Evolutionary conservation across 2,888 invertebrate genomes (phyloP).

Genomic region (Drosophila colorata): DNA sequence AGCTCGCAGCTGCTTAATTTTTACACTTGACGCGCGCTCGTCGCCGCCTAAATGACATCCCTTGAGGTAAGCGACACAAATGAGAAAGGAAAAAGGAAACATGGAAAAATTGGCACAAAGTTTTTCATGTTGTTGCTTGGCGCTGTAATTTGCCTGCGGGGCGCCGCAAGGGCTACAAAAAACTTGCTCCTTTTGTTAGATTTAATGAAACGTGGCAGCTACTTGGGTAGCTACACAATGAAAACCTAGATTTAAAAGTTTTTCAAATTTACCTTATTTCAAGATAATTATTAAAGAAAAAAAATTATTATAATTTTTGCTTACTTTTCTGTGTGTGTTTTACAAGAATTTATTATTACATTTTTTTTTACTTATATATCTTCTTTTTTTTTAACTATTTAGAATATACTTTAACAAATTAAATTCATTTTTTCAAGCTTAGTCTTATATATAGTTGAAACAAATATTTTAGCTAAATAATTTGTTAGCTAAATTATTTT

Average conservation of each 20-base stretch:
- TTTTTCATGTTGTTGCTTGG: slow-evolving; percentile 36
- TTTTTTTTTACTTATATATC: too few relatives aligned
- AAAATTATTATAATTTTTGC: too few relatives aligned
- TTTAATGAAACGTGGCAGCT: slow-evolving; percentile 9
- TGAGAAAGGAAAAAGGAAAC: neutral
- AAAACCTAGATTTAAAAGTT: neutral
- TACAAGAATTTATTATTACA: too few relatives aligned
- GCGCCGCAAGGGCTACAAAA: slow-evolving; percentile 8
- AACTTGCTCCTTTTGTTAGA: slow-evolving; percentile 23
- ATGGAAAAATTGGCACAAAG: slow-evolving; percentile 59
- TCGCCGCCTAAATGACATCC: slow-evolving; percentile 67
- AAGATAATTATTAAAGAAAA: too few relatives aligned
- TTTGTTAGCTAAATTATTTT: too few relatives aligned
- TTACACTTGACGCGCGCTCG: slow-evolving; percentile 67
- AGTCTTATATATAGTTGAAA: too few relatives aligned
- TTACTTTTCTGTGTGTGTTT: too few relatives aligned
- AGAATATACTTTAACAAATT: too few relatives aligned
- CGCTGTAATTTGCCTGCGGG: slow-evolving; percentile 44
- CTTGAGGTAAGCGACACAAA: slow-evolving; percentile 46
- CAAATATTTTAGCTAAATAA: too few relatives aligned
- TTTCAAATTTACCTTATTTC: neutral
- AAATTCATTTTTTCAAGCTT: too few relatives aligned
- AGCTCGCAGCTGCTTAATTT: slow-evolving; percentile 69
- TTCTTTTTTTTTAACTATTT: too few relatives aligned
- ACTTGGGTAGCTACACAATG: slow-evolving; percentile 10